phyloP scores from a whole-genome alignment of 2,797 vertebrate species.

The Sebastes matsubarae region DNA sequence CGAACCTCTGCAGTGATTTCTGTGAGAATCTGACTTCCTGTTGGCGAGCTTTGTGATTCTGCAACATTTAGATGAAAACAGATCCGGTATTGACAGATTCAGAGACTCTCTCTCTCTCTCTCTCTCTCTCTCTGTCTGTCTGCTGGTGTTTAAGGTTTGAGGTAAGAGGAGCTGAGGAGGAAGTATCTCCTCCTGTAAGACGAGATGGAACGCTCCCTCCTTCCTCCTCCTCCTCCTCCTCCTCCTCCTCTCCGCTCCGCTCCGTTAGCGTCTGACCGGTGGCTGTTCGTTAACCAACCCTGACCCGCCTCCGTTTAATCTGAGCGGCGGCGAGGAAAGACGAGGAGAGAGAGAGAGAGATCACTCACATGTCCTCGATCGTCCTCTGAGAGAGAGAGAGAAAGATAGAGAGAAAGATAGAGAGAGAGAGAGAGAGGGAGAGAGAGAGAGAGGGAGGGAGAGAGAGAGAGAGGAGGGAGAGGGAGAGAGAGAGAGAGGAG shows the following conservation, averaged over 20 bases:
- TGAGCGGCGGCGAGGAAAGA: constrained; percentile 21
- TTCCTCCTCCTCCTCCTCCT: neutral
- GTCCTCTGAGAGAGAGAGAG: constrained; percentile 32
- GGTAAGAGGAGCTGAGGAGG: constrained; percentile 57
- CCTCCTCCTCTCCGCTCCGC: neutral
- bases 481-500: neutral
- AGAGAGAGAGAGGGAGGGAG: constrained; percentile 1
- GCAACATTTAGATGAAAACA: neutral
- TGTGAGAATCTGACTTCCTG: neutral
- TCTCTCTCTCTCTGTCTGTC: neutral
- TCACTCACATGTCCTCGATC: constrained; percentile 44
- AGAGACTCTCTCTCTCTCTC: neutral
- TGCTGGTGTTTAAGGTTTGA: constrained; percentile 32
- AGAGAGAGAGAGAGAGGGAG: neutral
- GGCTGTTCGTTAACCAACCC: constrained; percentile 42
- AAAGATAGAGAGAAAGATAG: neutral
- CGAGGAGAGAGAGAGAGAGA: constrained; percentile 15
- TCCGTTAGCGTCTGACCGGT: constrained; percentile 33
- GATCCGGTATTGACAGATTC: neutral
- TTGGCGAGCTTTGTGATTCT: neutral
- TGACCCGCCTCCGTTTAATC: constrained; percentile 26
- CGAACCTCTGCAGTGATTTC: neutral
- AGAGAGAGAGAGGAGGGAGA: neutral
- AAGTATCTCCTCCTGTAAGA: constrained; percentile 63
- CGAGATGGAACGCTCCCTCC: constrained; percentile 12